Percentiles rank a stretch among this genome's conserved stretches.
Conservation (phyloP, 2,888 invertebrate species). For the Criorhina ranunculi region DNA sequence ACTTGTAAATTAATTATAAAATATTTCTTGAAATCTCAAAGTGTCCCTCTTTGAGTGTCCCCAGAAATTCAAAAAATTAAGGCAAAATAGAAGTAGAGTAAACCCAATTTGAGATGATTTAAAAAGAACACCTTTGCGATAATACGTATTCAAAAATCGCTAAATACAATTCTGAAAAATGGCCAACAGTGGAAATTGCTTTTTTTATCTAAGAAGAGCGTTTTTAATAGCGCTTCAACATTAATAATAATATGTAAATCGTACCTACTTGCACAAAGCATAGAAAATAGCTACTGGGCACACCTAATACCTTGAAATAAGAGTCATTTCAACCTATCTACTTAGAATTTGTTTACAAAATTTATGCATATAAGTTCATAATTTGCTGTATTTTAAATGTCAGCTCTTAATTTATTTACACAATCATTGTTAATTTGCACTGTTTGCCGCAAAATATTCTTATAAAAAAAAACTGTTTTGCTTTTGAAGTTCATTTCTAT, state of each 20-base stretch:
- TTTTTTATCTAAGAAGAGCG: neutral
- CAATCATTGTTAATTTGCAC: neutral
- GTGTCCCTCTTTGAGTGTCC: too few species aligned
- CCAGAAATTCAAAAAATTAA: conserved; percentile 1
- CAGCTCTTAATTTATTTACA: neutral
- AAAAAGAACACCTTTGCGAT: neutral
- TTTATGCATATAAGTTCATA: too few species aligned
- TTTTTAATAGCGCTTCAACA: neutral
- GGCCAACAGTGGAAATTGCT: conserved; percentile 12
- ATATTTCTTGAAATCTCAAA: conserved; percentile 13
- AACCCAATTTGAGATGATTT: neutral
- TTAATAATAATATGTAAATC: neutral
- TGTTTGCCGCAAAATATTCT: neutral
- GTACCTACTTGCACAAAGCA: too few species aligned
- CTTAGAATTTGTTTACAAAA: neutral
- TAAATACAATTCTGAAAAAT: neutral
- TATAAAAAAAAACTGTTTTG: neutral
- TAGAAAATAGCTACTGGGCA: too few species aligned
- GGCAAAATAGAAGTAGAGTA: conserved; percentile 9
- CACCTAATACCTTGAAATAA: too few species aligned
- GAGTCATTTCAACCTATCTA: neutral
- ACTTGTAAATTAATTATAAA: conserved; percentile 5
- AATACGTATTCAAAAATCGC: neutral
- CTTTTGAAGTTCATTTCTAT: conserved; percentile 4
- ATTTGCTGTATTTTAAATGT: neutral